phyloP scores from a whole-genome alignment of 2,888 invertebrate genomes.

The Oligia latruncula region DNA sequence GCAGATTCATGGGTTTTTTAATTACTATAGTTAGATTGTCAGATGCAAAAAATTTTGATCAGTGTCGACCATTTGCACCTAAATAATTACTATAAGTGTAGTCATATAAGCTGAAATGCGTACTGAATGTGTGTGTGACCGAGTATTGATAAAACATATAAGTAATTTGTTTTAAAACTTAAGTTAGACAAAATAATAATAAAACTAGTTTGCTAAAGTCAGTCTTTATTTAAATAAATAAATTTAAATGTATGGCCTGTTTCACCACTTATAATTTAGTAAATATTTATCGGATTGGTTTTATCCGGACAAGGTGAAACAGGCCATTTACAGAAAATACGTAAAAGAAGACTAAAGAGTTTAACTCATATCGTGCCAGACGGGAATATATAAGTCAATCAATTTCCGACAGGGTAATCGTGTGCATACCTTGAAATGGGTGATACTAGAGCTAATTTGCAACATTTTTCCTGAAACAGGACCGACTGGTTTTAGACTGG shows the following conservation, averaged over 20 bases:
- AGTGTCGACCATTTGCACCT: neutral
- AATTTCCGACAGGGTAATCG: neutral
- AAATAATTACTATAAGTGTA: neutral
- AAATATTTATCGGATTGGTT: neutral
- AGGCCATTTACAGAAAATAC: neutral
- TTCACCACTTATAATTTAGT: neutral
- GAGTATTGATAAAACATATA: neutral
- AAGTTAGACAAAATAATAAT: slow-evolving; percentile 8
- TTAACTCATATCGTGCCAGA: neutral
- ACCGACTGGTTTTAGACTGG: neutral
- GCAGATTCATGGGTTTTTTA: neutral
- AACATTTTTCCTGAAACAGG: neutral
- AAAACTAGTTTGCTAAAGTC: slow-evolving; percentile 13
- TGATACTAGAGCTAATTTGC: neutral
- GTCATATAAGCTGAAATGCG: neutral
- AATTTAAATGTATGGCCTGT: neutral
- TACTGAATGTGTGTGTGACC: neutral
- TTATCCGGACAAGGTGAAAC: neutral
- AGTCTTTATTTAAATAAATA: slow-evolving; percentile 8
- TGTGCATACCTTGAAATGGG: neutral
- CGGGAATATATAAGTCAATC: neutral
- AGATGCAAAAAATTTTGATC: neutral
- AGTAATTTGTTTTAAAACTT: slow-evolving; percentile 8
- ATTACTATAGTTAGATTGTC: neutral
- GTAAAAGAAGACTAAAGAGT: too few relatives aligned